Evolutionary conservation across 2,888 invertebrate genomes (phyloP).

Genomic region (Macaria notata): DNA sequence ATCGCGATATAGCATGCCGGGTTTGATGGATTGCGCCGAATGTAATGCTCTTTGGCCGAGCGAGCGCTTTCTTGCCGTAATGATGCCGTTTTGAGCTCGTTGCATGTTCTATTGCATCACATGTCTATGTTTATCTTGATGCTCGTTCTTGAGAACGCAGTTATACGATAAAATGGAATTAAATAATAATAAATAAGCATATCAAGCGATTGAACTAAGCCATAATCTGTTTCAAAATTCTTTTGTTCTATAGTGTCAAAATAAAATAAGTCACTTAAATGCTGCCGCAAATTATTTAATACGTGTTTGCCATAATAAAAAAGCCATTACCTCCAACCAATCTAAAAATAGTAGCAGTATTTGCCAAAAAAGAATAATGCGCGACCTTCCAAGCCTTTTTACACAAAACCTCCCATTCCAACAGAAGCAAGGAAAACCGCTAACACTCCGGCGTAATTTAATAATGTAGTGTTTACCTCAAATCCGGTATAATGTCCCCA

Average conservation of each 20-base stretch:
- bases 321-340: too few relatives aligned
- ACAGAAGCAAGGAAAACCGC: conserved; percentile 9
- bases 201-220: too few relatives aligned
- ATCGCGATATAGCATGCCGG: conserved; percentile 61
- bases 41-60: conserved; percentile 43
- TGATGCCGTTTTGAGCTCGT: conserved; percentile 25
- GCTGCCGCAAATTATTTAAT: too few relatives aligned
- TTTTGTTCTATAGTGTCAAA: too few relatives aligned
- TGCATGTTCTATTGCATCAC: conserved; percentile 1
- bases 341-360: too few relatives aligned
- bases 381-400: conserved; percentile 14
- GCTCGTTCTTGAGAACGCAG: too few relatives aligned
- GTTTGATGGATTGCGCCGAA: conserved; percentile 60
- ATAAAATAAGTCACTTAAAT: too few relatives aligned
- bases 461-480: conserved; percentile 44
- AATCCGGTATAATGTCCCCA: conserved; percentile 47
- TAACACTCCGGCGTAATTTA: conserved; percentile 30
- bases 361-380: conserved; percentile 5
- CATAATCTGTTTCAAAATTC: too few relatives aligned
- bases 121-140: too few relatives aligned
- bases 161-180: too few relatives aligned
- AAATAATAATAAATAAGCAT: too few relatives aligned
- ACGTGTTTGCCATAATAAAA: too few relatives aligned
- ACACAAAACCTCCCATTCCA: conserved; percentile 9
- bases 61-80: conserved; percentile 29